These are phyloP conservation scores for Bursaphelenchus mucronatus DNA, from an alignment of 1,140 invertebrate species.

Conservation along the genomic window DNA sequence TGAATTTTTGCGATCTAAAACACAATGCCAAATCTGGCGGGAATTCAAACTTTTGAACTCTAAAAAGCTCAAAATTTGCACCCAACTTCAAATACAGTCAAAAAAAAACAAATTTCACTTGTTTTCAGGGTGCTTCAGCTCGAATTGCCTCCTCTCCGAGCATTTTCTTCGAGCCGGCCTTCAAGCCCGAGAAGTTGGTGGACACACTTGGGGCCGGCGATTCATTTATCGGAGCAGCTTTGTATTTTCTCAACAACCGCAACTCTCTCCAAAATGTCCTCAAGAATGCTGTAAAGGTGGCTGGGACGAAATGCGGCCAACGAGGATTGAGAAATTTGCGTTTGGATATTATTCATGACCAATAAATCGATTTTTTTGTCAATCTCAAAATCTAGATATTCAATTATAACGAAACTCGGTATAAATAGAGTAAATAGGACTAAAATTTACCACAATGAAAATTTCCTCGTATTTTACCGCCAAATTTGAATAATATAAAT, in stretches of 20 bases:
- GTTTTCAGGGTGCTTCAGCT: conserved; percentile 27
- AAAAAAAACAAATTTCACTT: neutral
- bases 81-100: neutral
- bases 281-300: conserved; percentile 18
- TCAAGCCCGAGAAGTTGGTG: conserved; percentile 17
- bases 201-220: conserved; percentile 41
- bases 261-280: conserved; percentile 28
- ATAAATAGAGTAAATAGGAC: no score
- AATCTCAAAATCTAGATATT: no score
- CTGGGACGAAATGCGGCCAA: conserved; percentile 33
- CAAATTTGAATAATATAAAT: no score
- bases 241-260: conserved; percentile 25
- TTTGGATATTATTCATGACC: conserved; percentile 1
- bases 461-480: no score
- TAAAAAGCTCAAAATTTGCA: neutral
- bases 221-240: conserved; percentile 31
- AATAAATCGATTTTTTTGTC: no score
- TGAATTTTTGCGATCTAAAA: neutral
- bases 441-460: no score
- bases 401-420: no score
- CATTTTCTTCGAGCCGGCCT: conserved; percentile 31
- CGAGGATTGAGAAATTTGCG: conserved; percentile 28
- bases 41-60: neutral
- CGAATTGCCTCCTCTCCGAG: no score
- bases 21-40: no score